These are phyloP conservation scores for Chloroclysta siterata DNA, from an alignment of 2,888 invertebrate species.

Conservation along the genomic window DNA sequence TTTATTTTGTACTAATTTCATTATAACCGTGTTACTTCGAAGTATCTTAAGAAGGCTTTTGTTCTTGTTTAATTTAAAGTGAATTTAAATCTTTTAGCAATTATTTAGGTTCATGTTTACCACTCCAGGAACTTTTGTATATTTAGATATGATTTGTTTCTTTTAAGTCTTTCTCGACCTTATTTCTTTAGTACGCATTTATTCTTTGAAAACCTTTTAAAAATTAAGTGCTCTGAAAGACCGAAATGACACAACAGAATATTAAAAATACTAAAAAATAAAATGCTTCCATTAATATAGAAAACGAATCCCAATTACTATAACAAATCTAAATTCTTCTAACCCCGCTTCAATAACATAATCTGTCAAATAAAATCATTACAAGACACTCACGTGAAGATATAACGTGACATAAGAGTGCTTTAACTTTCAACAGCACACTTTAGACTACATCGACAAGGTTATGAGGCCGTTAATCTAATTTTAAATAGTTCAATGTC, in stretches of 20 bases:
- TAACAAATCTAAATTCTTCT: too few species aligned
- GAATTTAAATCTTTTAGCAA: background rate
- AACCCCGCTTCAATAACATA: background rate
- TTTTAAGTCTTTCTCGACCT: background rate
- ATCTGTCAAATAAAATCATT: constrained; percentile 13
- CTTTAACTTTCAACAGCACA: constrained; percentile 8
- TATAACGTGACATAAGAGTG: constrained; percentile 13
- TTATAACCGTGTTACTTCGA: constrained; percentile 5
- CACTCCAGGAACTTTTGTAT: background rate
- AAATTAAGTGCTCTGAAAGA: too few species aligned
- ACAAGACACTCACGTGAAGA: constrained; percentile 1
- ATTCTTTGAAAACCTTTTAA: too few species aligned
- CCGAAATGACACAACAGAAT: too few species aligned
- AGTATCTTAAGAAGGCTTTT: background rate
- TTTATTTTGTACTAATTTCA: constrained; percentile 15
- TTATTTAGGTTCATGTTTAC: background rate
- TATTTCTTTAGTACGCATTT: background rate
- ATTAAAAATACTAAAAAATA: too few species aligned
- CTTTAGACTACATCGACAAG: constrained; percentile 6
- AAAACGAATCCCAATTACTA: too few species aligned
- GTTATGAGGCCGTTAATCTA: constrained; percentile 5
- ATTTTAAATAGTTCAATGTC: constrained; percentile 15
- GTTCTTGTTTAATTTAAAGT: background rate
- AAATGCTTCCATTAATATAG: too few species aligned
- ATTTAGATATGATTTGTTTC: background rate